Base-by-base conservation (phyloP, 2,888 invertebrate species). In the Callyntrura sp. region DNA sequence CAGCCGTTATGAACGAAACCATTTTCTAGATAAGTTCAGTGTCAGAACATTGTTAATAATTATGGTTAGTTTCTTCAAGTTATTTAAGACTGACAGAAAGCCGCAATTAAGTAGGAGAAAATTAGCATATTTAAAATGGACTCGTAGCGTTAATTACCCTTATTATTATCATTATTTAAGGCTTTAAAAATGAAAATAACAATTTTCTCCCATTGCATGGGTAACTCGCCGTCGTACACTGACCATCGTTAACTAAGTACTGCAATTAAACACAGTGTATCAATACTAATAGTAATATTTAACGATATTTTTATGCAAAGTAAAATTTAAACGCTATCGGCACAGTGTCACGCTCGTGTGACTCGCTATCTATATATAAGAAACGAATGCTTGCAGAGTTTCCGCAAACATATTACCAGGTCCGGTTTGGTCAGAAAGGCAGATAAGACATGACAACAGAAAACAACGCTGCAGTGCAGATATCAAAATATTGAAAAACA, bases 101-200 rank as follows among this genome's bases (percentile, higher is more conserved):
- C 68, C 35, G 35, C n/a, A 68, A 68, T 68, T 68, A 20, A 51
- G 51, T 25, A 23, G 48, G 14, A 0, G 51, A 57, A 57, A 48
- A 76, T 76, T 45, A 76, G 25, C 51, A 51, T 11, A 51, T 25
- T 76, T 4, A 48, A 76, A 51, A 48, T 76, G 51, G 73, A 25
- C 14, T 14, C 62, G 12, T 14, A 28, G 25, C 28, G 8, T 62
- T 23, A 62, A 3, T 23, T 25, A 12, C 11, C 11, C 1, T 28
- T 23, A 20, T 25, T 62, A 35, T 35, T 62, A 1, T 35, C 35
- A 25, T 60, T 23, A 60, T 23, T 23, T 60, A 25, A 57, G 57
- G 17, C 35, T 8, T 51, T 51, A n/a, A n/a, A 57, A 57, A 6
- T 57, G 17, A 17, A 57, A 6, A 57, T 1, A n/a, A 2, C 3